Base-by-base conservation (phyloP, 1,140 invertebrate species). In the Drosophila sp. region DNA sequence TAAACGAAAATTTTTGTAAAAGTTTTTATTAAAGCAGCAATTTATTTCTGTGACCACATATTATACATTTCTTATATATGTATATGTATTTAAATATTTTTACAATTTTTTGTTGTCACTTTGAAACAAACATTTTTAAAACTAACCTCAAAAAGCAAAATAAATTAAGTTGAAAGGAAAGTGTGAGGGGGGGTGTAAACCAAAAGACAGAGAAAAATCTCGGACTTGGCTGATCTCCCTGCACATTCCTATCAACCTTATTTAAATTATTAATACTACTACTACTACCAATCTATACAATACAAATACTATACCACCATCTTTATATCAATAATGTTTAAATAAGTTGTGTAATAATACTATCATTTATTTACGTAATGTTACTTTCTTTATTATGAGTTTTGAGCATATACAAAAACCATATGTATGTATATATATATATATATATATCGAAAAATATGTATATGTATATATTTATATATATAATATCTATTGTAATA, bases 341-440 rank as follows among this genome's bases (percentile, higher is more conserved):
- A 50, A 50, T 47, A 50, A 50, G 44, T 50, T 50, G 44, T 50
- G 44, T 50, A 50, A 50, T 50, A 50, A 50, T 50, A 50, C 44
- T 50, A 50, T 50, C 44, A 27, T 50, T 62, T 76, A 76, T 75
- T 78, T 70, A 87, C 72, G 62, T 79, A 83, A 83, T 89, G 76
- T 83, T 84, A 79, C 56, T 89, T 89, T 87, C 58, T 78, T 78
- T 69, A 83, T 77, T 89, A 87, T 89, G 67, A 84, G 89, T 87
- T 76, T 84, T 84, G 71, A 87, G 72, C 65, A 82, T 76, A 79
- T 71, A 75, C 63, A 50, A 60, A 56, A 64, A 55, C 23, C 3
- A 64, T 4, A 11, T 33, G 58, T 62, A 35, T 41, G 40, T 35
- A 67, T 63, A 65, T 62, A 76, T 64, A 57, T 63, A 67, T 64